These are phyloP conservation scores for Pachypanchax playfairii DNA, from an alignment of 2,113 vertebrate species.

Conservation along the genomic window DNA sequence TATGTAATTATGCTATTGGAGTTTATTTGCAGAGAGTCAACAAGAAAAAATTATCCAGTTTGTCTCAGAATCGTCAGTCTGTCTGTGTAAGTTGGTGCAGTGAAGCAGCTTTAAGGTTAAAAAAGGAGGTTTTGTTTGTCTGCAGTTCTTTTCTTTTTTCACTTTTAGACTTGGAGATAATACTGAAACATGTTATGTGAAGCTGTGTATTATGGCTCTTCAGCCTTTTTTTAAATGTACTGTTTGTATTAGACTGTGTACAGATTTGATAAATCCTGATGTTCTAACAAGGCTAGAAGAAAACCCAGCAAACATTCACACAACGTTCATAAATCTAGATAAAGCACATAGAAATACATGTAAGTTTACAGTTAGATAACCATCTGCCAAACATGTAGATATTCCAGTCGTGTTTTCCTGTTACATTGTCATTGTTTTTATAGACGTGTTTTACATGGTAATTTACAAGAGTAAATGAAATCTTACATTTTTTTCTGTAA, in stretches of 20 bases:
- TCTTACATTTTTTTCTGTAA: no score
- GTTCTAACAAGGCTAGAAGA: no score
- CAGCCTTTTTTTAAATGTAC: no score
- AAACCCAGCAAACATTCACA: no score
- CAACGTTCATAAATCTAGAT: no score
- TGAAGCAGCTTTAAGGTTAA: constrained; percentile 9
- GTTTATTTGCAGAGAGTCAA: constrained; percentile 32
- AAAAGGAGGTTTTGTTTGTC: constrained; percentile 1
- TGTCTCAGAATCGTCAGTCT: constrained; percentile 11
- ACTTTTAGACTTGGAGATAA: background rate
- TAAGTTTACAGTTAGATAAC: no score
- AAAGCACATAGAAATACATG: no score
- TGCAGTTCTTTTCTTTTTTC: background rate
- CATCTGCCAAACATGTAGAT: no score
- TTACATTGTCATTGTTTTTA: no score
- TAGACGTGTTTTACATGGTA: no score
- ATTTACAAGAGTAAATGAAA: no score
- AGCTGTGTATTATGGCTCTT: background rate
- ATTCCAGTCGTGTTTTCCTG: no score
- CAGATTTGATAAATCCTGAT: background rate
- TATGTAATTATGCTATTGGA: constrained; percentile 37
- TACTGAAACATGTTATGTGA: background rate
- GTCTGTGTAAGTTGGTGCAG: constrained; percentile 1
- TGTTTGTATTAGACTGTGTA: background rate
- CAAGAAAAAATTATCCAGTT: constrained; percentile 12